phyloP scores from a whole-genome alignment of 2,888 invertebrate genomes.

The Mycogona germanica region DNA sequence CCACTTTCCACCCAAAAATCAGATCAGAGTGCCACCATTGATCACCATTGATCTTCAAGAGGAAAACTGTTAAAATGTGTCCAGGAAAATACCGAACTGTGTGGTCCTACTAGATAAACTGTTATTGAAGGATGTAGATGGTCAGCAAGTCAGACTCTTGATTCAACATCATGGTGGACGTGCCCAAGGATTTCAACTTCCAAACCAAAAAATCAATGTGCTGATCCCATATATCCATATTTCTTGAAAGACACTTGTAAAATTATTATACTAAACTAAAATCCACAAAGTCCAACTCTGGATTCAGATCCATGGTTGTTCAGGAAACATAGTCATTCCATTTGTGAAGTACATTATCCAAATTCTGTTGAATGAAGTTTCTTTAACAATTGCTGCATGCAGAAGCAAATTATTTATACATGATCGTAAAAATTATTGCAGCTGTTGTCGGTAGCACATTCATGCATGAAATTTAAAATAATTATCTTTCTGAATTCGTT shows the following conservation, averaged over 20 bases:
- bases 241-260: not conserved
- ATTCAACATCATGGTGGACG: slow-evolving; percentile 74
- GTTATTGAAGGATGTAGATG: too few relatives aligned
- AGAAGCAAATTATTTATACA: too few relatives aligned
- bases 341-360: slow-evolving; percentile 57
- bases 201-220: slow-evolving; percentile 53
- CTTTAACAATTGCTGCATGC: not conserved
- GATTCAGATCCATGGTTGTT: slow-evolving; percentile 76
- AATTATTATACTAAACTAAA: not conserved
- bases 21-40: too few relatives aligned
- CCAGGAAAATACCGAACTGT: too few relatives aligned
- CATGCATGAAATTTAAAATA: too few relatives aligned
- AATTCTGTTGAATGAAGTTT: not conserved
- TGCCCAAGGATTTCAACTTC: slow-evolving; percentile 59
- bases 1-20: too few relatives aligned
- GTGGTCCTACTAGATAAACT: too few relatives aligned
- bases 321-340: slow-evolving; percentile 92
- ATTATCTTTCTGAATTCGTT: too few relatives aligned
- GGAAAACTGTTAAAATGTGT: too few relatives aligned
- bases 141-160: slow-evolving; percentile 80
- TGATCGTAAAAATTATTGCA: too few relatives aligned
- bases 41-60: too few relatives aligned
- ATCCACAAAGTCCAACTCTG: slow-evolving; percentile 73
- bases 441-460: too few relatives aligned
- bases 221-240: slow-evolving; percentile 8